Percentiles rank a stretch among this genome's conserved stretches.
These are phyloP conservation scores for Pasiphila rectangulata DNA, from an alignment of 2,888 invertebrate species.

Conservation along the genomic window DNA sequence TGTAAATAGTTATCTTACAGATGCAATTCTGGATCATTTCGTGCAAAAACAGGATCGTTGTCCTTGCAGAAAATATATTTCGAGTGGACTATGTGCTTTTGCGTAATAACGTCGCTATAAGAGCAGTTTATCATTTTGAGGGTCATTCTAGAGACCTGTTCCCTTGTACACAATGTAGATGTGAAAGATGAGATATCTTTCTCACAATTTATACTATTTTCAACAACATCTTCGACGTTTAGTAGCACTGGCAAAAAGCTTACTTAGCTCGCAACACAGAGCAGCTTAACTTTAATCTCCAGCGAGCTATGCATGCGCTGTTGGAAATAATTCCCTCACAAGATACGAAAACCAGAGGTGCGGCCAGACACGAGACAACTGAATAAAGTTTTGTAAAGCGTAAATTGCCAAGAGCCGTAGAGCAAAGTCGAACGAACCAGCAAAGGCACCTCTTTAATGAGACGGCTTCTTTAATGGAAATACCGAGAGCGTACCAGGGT, in stretches of 20 bases:
- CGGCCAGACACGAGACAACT: slow-evolving; percentile 45
- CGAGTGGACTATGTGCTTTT: too few relatives aligned
- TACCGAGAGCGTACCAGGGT: slow-evolving; percentile 58
- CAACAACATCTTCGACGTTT: not conserved
- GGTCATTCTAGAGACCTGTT: too few relatives aligned
- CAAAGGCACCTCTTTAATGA: slow-evolving; percentile 71
- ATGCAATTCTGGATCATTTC: slow-evolving; percentile 9
- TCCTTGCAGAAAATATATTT: slow-evolving; percentile 4
- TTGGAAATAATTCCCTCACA: slow-evolving; percentile 18
- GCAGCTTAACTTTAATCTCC: slow-evolving; percentile 12
- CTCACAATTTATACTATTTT: not conserved
- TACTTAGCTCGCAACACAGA: slow-evolving; percentile 4
- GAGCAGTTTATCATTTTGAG: too few relatives aligned
- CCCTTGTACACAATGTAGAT: too few relatives aligned
- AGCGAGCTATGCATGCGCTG: slow-evolving; percentile 7
- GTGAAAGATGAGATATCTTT: not conserved
- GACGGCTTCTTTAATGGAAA: slow-evolving; percentile 76
- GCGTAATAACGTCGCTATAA: too few relatives aligned
- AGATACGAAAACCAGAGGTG: slow-evolving; percentile 15
- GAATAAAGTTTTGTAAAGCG: slow-evolving; percentile 69
- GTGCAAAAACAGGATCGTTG: slow-evolving; percentile 1
- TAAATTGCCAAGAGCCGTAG: slow-evolving; percentile 58
- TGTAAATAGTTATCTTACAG: slow-evolving; percentile 12
- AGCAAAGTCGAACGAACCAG: slow-evolving; percentile 28
- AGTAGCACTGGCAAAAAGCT: not conserved